A percentile compares a stretch with the other conserved stretches of the same genome.
These are phyloP conservation scores for Corythaeola cristata DNA, from an alignment of 2,113 vertebrate species.

Conservation along the genomic window DNA sequence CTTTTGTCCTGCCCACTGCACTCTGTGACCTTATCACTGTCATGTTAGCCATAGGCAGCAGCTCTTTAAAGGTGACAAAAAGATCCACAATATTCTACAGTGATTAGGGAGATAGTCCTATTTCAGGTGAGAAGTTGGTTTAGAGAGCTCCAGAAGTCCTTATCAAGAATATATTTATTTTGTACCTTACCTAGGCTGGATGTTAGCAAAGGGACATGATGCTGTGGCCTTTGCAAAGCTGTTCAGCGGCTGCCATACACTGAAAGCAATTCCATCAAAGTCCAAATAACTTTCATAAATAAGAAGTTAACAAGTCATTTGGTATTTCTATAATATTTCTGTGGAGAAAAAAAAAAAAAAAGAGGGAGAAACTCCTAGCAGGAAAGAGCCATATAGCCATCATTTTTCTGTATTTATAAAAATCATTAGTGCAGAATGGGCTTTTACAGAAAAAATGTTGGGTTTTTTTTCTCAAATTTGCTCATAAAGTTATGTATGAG, in stretches of 20 bases:
- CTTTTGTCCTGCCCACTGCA: neutral
- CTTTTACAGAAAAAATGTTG: neutral
- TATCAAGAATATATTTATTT: neutral
- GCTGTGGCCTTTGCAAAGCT: neutral
- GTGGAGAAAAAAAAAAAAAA: neutral
- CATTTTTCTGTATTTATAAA: neutral
- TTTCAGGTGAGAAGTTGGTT: neutral
- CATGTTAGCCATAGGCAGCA: neutral
- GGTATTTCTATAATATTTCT: neutral
- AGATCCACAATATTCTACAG: neutral
- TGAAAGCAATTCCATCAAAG: neutral
- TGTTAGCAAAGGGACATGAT: neutral
- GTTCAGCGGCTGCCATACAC: neutral
- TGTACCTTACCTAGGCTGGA: neutral
- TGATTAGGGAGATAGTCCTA: no score
- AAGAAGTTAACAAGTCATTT: neutral
- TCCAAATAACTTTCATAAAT: neutral
- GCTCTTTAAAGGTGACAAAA: neutral
- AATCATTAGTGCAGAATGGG: neutral
- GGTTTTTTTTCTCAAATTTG: neutral
- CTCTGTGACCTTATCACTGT: neutral
- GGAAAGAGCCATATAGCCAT: neutral
- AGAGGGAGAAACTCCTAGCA: neutral
- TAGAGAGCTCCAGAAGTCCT: no score
- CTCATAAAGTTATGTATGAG: neutral